Base-by-base conservation (phyloP, 1,140 invertebrate genomes). In the Ceratosolen solmsi region DNA sequence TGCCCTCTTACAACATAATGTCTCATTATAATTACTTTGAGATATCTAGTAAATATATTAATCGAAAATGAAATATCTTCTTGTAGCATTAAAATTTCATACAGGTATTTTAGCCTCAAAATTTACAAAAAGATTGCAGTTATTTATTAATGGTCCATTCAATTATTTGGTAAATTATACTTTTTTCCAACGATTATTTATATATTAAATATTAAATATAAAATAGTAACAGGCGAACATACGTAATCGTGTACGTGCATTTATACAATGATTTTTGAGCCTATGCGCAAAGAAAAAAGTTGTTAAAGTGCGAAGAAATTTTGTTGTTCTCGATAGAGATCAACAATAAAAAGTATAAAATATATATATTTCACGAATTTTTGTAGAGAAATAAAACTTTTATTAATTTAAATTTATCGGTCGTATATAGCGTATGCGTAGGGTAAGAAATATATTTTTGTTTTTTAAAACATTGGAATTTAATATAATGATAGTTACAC, bases 401-500 rank as follows among this genome's bases (percentile, higher is more conserved):
- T 33, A 68, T 68, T 68, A 68, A 68, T 68, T 11, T 22, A 38
- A 27, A 68, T 68, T 68, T 38, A 68, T 68, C 38, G 4, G 33
- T 38, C 63, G 38, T 38, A 22, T n/a, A 68, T 38, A 38, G n/a
- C 1, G 3, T 38, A 33, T 38, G 9, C n/a, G 22, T 11, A 5
- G 17, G 4, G 15, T 68, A 38, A 68, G 38, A 65, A 68, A 38
- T 68, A 38, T 5, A 38, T 38, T n/a, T n/a, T n/a, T n/a, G n/a
- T n/a, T n/a, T n/a, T n/a, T n/a, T n/a, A n/a, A n/a, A n/a, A n/a
- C n/a, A n/a, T n/a, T n/a, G n/a, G n/a, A n/a, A n/a, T n/a, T n/a
- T n/a, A n/a, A n/a, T n/a, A n/a, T n/a, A n/a, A n/a, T n/a, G n/a
- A n/a, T n/a, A 68, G 33, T 68, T 38, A n/a, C 33, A 0, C 4